Percentiles rank a stretch among this genome's conserved stretches.
Evolutionary conservation across 1,140 invertebrate genomes (phyloP).

Genomic region (Tribolium madens): DNA sequence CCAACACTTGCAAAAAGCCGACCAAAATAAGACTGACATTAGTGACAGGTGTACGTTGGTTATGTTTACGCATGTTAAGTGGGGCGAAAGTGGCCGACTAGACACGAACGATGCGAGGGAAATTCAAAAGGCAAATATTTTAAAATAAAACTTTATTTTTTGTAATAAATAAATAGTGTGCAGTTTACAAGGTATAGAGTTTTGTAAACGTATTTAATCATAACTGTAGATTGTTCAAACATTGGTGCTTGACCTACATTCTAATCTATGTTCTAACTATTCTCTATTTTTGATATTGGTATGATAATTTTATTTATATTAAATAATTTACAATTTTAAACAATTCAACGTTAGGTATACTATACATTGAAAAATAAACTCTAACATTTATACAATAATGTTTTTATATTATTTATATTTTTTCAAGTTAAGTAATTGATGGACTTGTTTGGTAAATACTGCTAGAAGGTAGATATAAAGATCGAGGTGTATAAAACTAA

Average conservation of each 20-base stretch:
- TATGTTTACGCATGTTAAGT: constrained; percentile 3
- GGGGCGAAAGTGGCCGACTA: neutral
- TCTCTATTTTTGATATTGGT: constrained; percentile 19
- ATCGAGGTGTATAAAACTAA: neutral
- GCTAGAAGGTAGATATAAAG: neutral
- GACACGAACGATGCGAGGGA: neutral
- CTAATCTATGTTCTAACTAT: constrained; percentile 16
- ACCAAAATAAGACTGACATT: constrained; percentile 24
- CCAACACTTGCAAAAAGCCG: neutral
- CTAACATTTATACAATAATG: constrained; percentile 43
- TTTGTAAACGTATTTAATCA: neutral
- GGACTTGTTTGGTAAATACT: neutral
- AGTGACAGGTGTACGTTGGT: constrained; percentile 23
- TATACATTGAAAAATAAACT: constrained; percentile 40
- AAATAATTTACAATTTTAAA: constrained; percentile 21
- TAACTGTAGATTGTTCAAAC: neutral
- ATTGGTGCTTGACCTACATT: constrained; percentile 4
- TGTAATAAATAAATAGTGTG: constrained; percentile 24
- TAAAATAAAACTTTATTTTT: constrained; percentile 32
- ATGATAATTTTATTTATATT: constrained; percentile 24
- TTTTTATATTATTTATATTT: neutral
- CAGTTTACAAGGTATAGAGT: neutral
- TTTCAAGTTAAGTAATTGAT: neutral
- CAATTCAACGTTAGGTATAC: constrained; percentile 25
- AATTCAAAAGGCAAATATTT: neutral